These are phyloP conservation scores for Lamprologus callipterus DNA, from an alignment of 2,113 vertebrate genomes.

Conservation along the genomic window DNA sequence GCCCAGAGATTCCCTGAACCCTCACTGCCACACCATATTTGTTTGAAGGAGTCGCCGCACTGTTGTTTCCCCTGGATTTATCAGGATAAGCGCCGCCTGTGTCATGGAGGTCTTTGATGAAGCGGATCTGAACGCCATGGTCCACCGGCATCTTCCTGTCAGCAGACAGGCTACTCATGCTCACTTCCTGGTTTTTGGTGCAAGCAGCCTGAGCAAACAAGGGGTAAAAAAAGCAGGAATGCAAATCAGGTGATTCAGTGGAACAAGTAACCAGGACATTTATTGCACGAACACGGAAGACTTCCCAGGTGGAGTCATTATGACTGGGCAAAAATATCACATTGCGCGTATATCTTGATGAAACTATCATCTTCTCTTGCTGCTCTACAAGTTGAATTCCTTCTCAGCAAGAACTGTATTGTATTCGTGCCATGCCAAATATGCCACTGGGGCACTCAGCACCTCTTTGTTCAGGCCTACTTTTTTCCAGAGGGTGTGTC, in stretches of 20 bases:
- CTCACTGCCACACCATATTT: slow-evolving; percentile 89
- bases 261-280: background rate
- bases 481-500: background rate
- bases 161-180: slow-evolving; percentile 65
- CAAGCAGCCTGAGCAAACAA: background rate
- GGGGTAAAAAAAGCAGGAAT: background rate
- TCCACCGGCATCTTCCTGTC: slow-evolving; percentile 80
- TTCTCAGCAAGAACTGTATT: background rate
- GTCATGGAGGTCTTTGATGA: slow-evolving; percentile 85
- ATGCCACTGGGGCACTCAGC: slow-evolving; percentile 10
- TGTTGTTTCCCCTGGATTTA: slow-evolving; percentile 35
- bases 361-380: background rate
- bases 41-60: slow-evolving; percentile 59
- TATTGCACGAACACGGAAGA: background rate
- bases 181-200: slow-evolving; percentile 12
- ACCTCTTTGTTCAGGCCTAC: slow-evolving; percentile 1
- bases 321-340: background rate
- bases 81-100: slow-evolving; percentile 54
- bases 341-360: slow-evolving; percentile 13
- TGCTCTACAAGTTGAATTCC: slow-evolving; percentile 7
- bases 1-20: slow-evolving; percentile 92
- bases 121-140: slow-evolving; percentile 93
- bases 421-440: slow-evolving; percentile 29
- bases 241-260: slow-evolving; percentile 15
- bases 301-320: background rate